A percentile compares a stretch with the other conserved stretches of the same genome.
Conservation (phyloP, 2,888 invertebrate genomes). For the Schrankia costaestrigalis region DNA sequence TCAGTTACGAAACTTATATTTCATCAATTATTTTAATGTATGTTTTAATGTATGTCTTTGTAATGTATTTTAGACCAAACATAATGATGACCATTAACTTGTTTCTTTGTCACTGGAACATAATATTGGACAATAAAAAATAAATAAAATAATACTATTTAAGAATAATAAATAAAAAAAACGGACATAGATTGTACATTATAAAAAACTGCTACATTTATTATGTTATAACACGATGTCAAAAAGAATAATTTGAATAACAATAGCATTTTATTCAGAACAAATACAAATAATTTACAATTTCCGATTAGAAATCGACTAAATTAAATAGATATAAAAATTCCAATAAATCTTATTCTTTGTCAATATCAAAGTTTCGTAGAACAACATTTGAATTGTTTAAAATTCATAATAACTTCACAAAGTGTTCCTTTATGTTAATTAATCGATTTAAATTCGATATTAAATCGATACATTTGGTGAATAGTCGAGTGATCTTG, state of each 20-base stretch:
- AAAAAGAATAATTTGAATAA: constrained; percentile 5
- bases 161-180: too few species aligned
- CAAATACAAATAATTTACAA: constrained; percentile 21
- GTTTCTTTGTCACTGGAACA: too few species aligned
- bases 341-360: constrained; percentile 29
- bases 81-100: too few species aligned
- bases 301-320: constrained; percentile 24
- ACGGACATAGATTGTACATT: too few species aligned
- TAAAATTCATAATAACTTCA: constrained; percentile 32
- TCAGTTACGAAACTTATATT: too few species aligned
- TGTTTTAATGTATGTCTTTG: too few species aligned
- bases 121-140: too few species aligned
- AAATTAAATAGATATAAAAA: constrained; percentile 26
- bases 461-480: constrained; percentile 34
- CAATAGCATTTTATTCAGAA: constrained; percentile 19
- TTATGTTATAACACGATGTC: not conserved
- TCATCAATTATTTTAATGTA: too few species aligned
- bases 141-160: too few species aligned
- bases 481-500: constrained; percentile 30
- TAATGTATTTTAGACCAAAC: too few species aligned
- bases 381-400: constrained; percentile 27
- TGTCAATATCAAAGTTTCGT: constrained; percentile 23
- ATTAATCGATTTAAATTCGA: constrained; percentile 44
- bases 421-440: constrained; percentile 34
- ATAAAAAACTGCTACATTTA: too few species aligned